Percentiles rank a stretch among this genome's conserved stretches.
These are phyloP conservation scores for Drosophila acutilabella DNA, from an alignment of 2,888 invertebrate genomes.

Conservation along the genomic window DNA sequence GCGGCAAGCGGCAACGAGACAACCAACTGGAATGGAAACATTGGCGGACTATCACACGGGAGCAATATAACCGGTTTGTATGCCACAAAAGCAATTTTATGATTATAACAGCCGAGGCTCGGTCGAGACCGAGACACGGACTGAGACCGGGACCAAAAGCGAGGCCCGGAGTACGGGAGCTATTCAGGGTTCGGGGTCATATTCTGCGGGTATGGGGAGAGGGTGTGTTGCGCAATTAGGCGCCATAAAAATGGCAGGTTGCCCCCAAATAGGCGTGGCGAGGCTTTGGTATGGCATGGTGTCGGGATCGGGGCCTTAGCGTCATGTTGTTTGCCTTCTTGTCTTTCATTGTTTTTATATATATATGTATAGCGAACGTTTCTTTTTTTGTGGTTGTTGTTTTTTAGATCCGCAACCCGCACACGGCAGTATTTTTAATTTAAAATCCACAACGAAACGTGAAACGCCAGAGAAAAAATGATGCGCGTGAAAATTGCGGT, in stretches of 20 bases:
- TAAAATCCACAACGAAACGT: slow-evolving; percentile 71
- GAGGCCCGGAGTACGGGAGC: neutral
- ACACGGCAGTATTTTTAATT: slow-evolving; percentile 73
- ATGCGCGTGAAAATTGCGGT: slow-evolving; percentile 61
- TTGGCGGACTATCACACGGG: slow-evolving; percentile 76
- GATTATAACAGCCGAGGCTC: slow-evolving; percentile 80
- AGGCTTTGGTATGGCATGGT: slow-evolving; percentile 12
- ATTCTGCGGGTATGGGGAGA: slow-evolving; percentile 30
- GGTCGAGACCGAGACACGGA: slow-evolving; percentile 42
- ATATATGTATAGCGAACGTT: slow-evolving; percentile 32
- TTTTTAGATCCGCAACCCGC: slow-evolving; percentile 54
- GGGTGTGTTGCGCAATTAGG: slow-evolving; percentile 74
- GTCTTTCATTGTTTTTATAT: slow-evolving; percentile 56
- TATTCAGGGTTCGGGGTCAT: slow-evolving; percentile 19
- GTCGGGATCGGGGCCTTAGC: slow-evolving; percentile 28
- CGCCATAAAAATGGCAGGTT: slow-evolving; percentile 78
- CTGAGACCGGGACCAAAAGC: neutral
- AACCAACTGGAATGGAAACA: slow-evolving; percentile 63
- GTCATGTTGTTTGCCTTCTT: slow-evolving; percentile 65
- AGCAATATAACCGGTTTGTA: slow-evolving; percentile 80
- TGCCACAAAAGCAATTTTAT: slow-evolving; percentile 83
- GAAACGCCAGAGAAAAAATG: slow-evolving; percentile 36
- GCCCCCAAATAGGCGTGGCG: slow-evolving; percentile 59
- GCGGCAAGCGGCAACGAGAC: slow-evolving; percentile 35
- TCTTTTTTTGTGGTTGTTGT: slow-evolving; percentile 16